Evolutionary conservation across 2,888 invertebrate species (phyloP), one percentile per base, ranked within the genome.

Genomic region (Drosophila fungiperda): DNA sequence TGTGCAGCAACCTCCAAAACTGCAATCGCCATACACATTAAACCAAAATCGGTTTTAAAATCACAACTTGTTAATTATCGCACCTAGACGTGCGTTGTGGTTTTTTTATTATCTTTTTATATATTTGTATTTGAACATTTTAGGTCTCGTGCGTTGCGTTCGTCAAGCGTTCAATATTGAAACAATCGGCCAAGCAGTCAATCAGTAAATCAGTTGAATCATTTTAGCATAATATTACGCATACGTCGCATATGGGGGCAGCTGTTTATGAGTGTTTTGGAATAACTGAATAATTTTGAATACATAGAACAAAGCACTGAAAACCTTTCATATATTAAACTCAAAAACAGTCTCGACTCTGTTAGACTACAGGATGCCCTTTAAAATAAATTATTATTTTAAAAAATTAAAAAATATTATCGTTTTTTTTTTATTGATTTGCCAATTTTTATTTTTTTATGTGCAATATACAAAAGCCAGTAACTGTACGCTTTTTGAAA

Each of bases 11-110:
- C 89, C 89, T 84, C 73, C 82, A 83, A 89, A 75, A 74, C 33
- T 77, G 89, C 89, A 88, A 86, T 69, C 49, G 66, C 61, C 71
- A 59, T 75, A 68, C 78, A 78, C 87, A 81, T 79, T 87, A 66
- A 70, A 36, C 77, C 75, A 55, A 80, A 90, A 78, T 83, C 67
- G 84, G 74, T 26, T 76, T 74, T 83, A 68, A 86, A 80, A 70
- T 73, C 73, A 75, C 84, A 70, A 76, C 85, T 87, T 73, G 90
- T 90, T 87, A 90, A 87, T 84, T 89, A 84, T 89, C 85, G 85
- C 90, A 87, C 87, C 88, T 87, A 73, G 73, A 75, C 68, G 69
- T 76, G 72, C 35, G 55, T 55, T 59, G 33, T 17, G 54, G 50
- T 49, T 23, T 59, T 38, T 26, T 52, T 38, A 26, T 29, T 29